Evolutionary conservation across 92 coral and sea anemone genomes (phyloP), one percentile per base, ranked within the genome.

Genomic region (Isaurus tuberculatus): DNA sequence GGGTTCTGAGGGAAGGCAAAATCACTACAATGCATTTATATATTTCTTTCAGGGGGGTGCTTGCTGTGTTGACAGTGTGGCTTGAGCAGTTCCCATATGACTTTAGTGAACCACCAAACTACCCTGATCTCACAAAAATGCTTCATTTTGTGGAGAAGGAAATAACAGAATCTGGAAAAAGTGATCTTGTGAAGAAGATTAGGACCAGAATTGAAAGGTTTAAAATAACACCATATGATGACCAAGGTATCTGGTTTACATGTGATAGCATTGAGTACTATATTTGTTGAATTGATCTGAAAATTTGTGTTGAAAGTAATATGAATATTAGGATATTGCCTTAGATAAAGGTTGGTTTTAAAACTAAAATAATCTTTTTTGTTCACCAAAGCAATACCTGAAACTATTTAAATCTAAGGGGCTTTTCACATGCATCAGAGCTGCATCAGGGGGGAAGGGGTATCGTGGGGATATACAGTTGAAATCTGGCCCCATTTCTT

Each of bases 31-130:
- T 57, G 8, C 0, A 6, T 57, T 25, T 6, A 15, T 26, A 8
- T 28, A 63, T 27, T 19, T 63, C 34, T 53, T 49, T 26, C 73
- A 97, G 99, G 75, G 97, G 98, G 17, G 81, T 93, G 27, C 83
- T 86, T 9, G 90, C 89, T 10, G 99, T 97, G 16, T 79, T 94
- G 32, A 65, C 83, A n/a, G 94, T 94, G 7, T 97, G 99, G 99
- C 58, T 97, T 49, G 99, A 97, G 78, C 95, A 92, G 67, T 94
- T 97, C 64, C 89, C 97, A 0, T 83, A 74, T 19, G 99, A 97
- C 68, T 97, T 97, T 75, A 90, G 91, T 57, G 91, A 89, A 7
- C 92, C 94, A 63, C 93, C 95, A 15, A 67, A 86, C 48, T 94
- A 84, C 83, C 46, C 86, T 0, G 79, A 81, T 23, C 87, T 97